Evolutionary conservation across 2,113 vertebrate genomes (phyloP), one percentile per base, ranked within the genome.

Genomic region (Typhlomys cinereus): DNA sequence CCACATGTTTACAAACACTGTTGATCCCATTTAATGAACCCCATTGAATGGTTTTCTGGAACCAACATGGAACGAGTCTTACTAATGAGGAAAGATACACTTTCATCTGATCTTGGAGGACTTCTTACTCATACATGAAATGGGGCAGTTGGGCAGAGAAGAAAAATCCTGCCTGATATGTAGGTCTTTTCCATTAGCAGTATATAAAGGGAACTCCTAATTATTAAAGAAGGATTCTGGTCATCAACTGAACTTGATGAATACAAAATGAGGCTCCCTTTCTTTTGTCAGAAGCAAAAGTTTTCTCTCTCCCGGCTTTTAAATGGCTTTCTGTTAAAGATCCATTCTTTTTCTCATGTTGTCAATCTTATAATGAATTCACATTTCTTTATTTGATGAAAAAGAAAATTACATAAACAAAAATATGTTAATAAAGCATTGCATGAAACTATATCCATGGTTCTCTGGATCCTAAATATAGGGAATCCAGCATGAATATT

Each of bases 391-490:
- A 92, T 90, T 86, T 67, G 90, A 66, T 81, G 48, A 80, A 88
- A 96, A 94, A 46, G 80, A 93, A 93, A 97, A 92, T 95, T 93
- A 96, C 54, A 86, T 76, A 95, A 95, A 95, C 74, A 96, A 94
- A 89, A 86, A 96, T 90, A 96, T 96, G 95, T 67, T 94, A 96
- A 92, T 92, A 52, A 1, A 88, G 61, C 94, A 95, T 86, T 90
- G 92, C 88, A 57, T 86, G 78, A 95, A 96, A 96, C 94, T 95
- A 95, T 69, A 67, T 34, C 90, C 85, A 52, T 86, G 64, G 83
- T 84, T 96, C 90, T 94, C 71, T 57, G 62, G 83, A 86, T 95
- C 95, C 90, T 93, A 96, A 95, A 95, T 93, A 90, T 87, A 96
- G 92, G 85, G 12, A 59, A 70, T 46, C 48, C 20, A 61, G 15